Conservation (phyloP, 2,797 vertebrate species). For the Sebastes taczanowskii region DNA sequence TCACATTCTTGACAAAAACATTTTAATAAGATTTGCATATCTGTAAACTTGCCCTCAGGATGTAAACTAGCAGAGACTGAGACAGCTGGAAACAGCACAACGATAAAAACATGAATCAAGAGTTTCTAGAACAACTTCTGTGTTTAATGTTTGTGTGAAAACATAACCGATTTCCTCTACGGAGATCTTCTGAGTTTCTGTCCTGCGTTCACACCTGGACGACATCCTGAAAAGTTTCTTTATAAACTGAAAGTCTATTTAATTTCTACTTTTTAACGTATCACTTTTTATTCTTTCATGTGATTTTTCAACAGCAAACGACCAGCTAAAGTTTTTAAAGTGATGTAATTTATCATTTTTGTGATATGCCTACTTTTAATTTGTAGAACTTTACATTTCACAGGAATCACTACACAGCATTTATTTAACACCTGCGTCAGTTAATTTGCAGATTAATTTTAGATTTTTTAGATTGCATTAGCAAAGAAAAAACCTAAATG, state of each 20-base stretch:
- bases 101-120: neutral
- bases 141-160: neutral
- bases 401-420: neutral
- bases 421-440: neutral
- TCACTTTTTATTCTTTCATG: neutral
- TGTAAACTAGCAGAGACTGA: no score
- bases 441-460: neutral
- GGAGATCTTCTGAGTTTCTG: neutral
- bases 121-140: neutral
- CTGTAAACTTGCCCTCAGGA: neutral
- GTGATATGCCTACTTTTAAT: neutral
- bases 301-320: neutral
- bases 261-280: neutral
- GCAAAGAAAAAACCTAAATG: neutral
- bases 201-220: neutral
- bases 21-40: conserved; percentile 57
- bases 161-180: no score
- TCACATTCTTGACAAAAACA: conserved; percentile 1
- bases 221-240: neutral
- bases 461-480: neutral
- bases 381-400: neutral
- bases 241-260: neutral
- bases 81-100: no score
- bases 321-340: neutral
- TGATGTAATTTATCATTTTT: neutral